Evolutionary conservation across 2,797 vertebrate genomes (phyloP).

Genomic region (Cirrhinus molitorella): DNA sequence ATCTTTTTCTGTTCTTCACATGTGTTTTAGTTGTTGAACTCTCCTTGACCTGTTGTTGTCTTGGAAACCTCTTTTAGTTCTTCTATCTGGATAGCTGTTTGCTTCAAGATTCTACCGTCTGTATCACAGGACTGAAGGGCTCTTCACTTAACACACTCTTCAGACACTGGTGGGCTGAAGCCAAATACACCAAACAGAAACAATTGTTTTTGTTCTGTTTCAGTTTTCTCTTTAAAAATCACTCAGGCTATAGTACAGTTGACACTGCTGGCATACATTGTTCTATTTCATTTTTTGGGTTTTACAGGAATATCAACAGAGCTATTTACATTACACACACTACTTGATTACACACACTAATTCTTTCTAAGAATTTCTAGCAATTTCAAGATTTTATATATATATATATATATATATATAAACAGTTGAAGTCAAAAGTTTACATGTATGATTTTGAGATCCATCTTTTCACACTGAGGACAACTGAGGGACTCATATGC

Average conservation of each 20-base stretch:
- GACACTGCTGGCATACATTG: neutral
- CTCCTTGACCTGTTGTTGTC: constrained; percentile 31
- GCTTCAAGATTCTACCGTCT: constrained; percentile 12
- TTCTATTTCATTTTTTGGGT: neutral
- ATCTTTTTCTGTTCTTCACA: constrained; percentile 24
- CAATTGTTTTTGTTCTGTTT: neutral
- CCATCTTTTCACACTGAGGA: too few relatives aligned
- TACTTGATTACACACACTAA: too few relatives aligned
- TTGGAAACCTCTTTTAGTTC: constrained; percentile 39
- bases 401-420: too few relatives aligned
- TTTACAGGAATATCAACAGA: neutral
- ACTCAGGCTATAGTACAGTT: neutral
- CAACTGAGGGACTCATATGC: too few relatives aligned
- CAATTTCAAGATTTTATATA: too few relatives aligned
- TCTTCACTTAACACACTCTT: constrained; percentile 3
- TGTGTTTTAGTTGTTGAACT: constrained; percentile 37
- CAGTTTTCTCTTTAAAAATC: neutral
- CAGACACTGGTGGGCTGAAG: neutral
- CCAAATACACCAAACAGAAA: constrained; percentile 1
- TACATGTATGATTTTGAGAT: too few relatives aligned
- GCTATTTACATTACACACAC: neutral
- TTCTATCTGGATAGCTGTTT: constrained; percentile 23
- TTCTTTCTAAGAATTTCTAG: too few relatives aligned
- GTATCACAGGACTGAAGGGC: constrained; percentile 1
- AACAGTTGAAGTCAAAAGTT: too few relatives aligned